phyloP scores from a whole-genome alignment of 1,140 invertebrate genomes.

The Drosophila mauritiana region DNA sequence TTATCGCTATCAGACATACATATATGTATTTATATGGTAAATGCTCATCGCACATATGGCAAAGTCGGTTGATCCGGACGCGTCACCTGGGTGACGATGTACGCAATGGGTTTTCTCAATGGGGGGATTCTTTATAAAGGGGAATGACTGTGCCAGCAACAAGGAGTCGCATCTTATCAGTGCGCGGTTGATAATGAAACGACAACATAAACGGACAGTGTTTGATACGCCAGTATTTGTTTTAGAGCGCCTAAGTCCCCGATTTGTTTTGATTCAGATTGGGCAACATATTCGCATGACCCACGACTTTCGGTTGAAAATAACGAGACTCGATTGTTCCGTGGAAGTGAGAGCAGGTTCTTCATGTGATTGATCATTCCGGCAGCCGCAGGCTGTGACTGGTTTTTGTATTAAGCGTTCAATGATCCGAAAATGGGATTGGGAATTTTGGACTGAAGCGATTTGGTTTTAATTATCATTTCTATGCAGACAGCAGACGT shows the following conservation, averaged over 20 bases:
- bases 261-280: conserved; percentile 26
- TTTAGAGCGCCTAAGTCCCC: conserved; percentile 10
- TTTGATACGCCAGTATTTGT: conserved; percentile 2
- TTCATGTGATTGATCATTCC: conserved; percentile 33
- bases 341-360: conserved; percentile 23
- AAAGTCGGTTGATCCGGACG: conserved; percentile 6
- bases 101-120: conserved; percentile 42
- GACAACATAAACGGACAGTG: conserved; percentile 1
- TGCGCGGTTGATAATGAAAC: conserved; percentile 6
- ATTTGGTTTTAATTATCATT: conserved; percentile 16
- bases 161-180: conserved; percentile 47
- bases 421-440: conserved; percentile 32
- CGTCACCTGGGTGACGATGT: conserved; percentile 59
- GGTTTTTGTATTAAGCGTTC: conserved; percentile 34
- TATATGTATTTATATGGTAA: neutral
- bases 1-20: conserved; percentile 32
- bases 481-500: neutral
- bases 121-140: conserved; percentile 57
- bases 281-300: conserved; percentile 24
- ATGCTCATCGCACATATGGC: conserved; percentile 13
- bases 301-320: neutral
- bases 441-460: conserved; percentile 15
- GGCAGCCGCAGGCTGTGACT: conserved; percentile 43
- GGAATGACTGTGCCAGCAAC: conserved; percentile 59
- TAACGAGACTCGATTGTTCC: conserved; percentile 11